Percentiles rank a stretch among this genome's conserved stretches.
Evolutionary conservation across 2,797 vertebrate species (phyloP).

Genomic region (Thalassophryne amazonica): DNA sequence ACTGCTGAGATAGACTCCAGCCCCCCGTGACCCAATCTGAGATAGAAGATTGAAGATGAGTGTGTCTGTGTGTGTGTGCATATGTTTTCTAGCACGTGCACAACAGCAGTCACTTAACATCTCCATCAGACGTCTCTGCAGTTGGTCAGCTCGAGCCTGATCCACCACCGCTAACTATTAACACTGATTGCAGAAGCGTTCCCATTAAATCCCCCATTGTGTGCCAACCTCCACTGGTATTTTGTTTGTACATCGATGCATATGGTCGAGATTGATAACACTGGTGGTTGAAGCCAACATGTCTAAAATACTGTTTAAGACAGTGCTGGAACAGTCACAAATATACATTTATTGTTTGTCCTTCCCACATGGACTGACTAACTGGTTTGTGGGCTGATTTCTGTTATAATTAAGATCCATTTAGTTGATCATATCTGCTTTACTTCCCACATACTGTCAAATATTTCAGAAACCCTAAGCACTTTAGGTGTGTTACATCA

Average conservation of each 20-base stretch:
- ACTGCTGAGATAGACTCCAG: too few species aligned
- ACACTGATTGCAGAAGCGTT: conserved; percentile 12
- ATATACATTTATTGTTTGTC: conserved; percentile 34
- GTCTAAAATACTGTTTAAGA: conserved; percentile 11
- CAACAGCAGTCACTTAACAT: too few species aligned
- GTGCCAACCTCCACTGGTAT: background rate
- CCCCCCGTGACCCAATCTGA: too few species aligned
- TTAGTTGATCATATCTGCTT: conserved; percentile 43
- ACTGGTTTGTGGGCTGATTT: conserved; percentile 38
- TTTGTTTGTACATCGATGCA: background rate
- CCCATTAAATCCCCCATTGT: conserved; percentile 18
- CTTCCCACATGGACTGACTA: conserved; percentile 48
- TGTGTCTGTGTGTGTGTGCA: too few species aligned
- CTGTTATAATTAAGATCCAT: conserved; percentile 40
- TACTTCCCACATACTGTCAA: conserved; percentile 8
- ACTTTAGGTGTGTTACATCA: conserved; percentile 19
- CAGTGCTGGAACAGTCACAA: conserved; percentile 9
- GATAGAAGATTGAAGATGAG: too few species aligned
- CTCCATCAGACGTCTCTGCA: conserved; percentile 35
- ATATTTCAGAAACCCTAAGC: conserved; percentile 5
- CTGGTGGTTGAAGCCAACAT: background rate
- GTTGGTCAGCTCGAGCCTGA: conserved; percentile 21
- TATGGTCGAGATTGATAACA: conserved; percentile 21
- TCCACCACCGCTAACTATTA: conserved; percentile 5
- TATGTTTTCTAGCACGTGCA: conserved; percentile 44